Conservation (phyloP, 2,797 vertebrate genomes). For the Varecia variegata region DNA sequence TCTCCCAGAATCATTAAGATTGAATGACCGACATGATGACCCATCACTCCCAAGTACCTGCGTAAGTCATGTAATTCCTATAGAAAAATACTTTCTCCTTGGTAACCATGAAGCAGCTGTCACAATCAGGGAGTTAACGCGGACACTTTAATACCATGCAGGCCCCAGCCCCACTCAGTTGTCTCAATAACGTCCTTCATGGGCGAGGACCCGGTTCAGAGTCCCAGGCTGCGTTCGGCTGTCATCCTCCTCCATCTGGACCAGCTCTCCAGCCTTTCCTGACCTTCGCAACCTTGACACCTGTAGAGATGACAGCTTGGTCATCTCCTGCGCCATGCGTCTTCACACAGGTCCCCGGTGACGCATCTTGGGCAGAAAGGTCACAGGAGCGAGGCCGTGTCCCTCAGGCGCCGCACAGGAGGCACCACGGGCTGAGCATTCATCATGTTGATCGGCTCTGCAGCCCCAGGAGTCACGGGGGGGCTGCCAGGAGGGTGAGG, state of each 20-base stretch:
- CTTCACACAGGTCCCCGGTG: neutral
- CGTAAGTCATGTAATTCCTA: neutral
- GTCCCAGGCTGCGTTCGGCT: neutral
- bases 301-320: neutral
- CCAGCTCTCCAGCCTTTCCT: too few relatives aligned
- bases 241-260: neutral
- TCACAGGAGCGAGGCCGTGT: neutral
- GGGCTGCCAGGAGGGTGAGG: neutral
- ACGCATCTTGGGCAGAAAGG: too few relatives aligned
- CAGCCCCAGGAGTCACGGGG: too few relatives aligned
- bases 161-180: too few relatives aligned
- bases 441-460: too few relatives aligned
- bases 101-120: neutral
- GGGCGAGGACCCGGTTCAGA: neutral
- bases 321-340: neutral
- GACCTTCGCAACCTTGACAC: too few relatives aligned
- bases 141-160: neutral
- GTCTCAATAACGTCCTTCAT: neutral
- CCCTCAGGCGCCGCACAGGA: neutral
- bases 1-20: neutral
- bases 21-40: neutral
- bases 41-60: neutral
- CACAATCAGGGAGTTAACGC: neutral
- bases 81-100: neutral
- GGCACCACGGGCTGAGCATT: too few relatives aligned